Evolutionary conservation across 2,113 vertebrate species (phyloP).

Genomic region (Pipra filicauda): DNA sequence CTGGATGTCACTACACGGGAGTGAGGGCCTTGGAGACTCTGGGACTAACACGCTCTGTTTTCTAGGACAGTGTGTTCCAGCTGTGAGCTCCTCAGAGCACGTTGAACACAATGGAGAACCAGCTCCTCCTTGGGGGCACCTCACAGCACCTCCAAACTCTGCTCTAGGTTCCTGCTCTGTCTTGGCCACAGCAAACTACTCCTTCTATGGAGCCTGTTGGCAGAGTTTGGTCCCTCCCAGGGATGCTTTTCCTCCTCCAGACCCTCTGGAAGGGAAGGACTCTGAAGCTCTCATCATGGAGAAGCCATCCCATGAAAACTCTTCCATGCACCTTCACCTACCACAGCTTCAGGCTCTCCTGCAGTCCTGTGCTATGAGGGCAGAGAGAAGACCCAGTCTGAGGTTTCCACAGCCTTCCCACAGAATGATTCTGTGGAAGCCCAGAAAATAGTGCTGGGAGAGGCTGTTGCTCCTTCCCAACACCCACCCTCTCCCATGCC

Average conservation of each 20-base stretch:
- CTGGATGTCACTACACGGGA: not conserved
- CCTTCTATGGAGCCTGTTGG: not conserved
- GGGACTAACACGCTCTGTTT: not conserved
- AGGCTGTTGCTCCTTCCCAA: not conserved
- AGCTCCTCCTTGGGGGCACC: not conserved
- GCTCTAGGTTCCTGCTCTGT: not conserved
- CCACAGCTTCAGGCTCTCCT: not conserved
- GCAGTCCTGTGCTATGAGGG: not conserved
- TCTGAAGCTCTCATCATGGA: not conserved
- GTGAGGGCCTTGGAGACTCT: constrained; percentile 14
- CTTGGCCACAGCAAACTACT: not conserved
- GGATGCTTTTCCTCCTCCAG: not conserved
- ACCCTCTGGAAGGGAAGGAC: not conserved
- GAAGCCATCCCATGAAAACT: not conserved
- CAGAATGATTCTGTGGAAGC: not conserved
- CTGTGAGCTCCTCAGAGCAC: not conserved
- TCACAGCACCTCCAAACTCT: not conserved
- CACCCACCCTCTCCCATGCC: not conserved
- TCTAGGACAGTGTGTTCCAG: constrained; percentile 58
- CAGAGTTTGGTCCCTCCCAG: not conserved
- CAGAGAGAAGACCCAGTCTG: not conserved
- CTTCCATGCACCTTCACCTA: not conserved
- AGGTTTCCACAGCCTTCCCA: not conserved
- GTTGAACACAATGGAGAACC: fast-evolving
- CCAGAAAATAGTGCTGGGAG: not conserved